Evolutionary conservation across 2,797 vertebrate species (phyloP), one percentile per base, ranked within the genome.

Genomic region (Somateria mollissima): DNA sequence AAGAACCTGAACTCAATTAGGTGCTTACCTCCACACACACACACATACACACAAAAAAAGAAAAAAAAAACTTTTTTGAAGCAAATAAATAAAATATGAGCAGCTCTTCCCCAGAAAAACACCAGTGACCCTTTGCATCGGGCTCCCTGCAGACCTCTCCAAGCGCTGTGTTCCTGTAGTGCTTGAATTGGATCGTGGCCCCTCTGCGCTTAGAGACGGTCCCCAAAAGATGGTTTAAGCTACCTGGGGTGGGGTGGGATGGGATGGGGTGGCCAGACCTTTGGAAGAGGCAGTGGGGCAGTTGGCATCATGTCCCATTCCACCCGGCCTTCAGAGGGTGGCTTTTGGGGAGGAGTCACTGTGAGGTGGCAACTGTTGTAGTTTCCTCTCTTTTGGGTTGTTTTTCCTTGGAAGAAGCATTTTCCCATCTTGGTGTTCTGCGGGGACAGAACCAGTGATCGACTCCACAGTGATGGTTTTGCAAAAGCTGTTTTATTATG

Each of bases 1-100:
- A 88, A 91, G 92, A 95, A 92, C 92, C 95, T 94, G 87, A 88
- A 54, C 37, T 41, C 43, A 87, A 77, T 94, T 86, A 96, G 83
- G 74, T 92, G 94, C 92, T 94, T 96, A 94, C 95, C 94, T 95
- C 90, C 16, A 43, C 57, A 36, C 25, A 41, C 64, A 53, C 32
- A 43, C 34, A 60, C 32, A 71, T 27, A 36, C 36, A 36, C 36
- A 36, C 36, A 36, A 8, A 25, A 51, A 39, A 28, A 62, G 28
- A 61, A 41, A 41, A 64, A 21, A 32, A 32, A 30, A 22, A 43
- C 13, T 32, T 56, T 94, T n/a, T 80, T 71, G 79, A 79, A 3
- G 30, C 30, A 39, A 84, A 87, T 91, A 77, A 93, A 89, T 91
- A 84, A 96, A 91, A 81, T 41, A 90, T 4, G 8, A 94, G 62